Evolutionary conservation across 1,140 invertebrate genomes (phyloP).

Genomic region (Macrobrachium nipponense): DNA sequence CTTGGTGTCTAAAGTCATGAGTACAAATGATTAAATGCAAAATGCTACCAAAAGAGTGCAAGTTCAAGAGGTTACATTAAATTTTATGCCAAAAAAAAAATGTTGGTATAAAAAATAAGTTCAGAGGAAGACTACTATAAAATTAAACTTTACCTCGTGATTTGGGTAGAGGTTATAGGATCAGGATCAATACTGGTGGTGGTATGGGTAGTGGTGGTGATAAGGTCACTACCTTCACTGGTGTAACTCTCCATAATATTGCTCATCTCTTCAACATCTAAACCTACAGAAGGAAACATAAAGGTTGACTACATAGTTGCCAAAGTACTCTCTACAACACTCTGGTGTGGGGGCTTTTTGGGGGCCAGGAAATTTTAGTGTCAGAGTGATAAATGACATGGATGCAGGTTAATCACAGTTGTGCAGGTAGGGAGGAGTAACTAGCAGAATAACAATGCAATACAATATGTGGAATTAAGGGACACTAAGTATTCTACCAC

Average conservation of each 20-base stretch:
- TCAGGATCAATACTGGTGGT: constrained; percentile 54
- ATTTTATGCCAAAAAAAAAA: neutral
- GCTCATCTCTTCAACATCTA: constrained; percentile 52
- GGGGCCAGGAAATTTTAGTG: neutral
- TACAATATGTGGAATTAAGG: neutral
- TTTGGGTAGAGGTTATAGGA: constrained; percentile 37
- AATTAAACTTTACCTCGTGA: constrained; percentile 37
- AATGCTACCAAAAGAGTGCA: too few relatives aligned
- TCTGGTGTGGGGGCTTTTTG: neutral
- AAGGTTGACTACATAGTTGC: constrained; percentile 31
- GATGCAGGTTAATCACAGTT: too few relatives aligned
- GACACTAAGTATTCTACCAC: too few relatives aligned
- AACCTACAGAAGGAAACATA: constrained; percentile 46
- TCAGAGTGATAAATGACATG: too few relatives aligned
- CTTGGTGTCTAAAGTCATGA: too few relatives aligned
- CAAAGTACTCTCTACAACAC: too few relatives aligned
- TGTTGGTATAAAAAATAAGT: neutral
- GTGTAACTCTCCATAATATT: constrained; percentile 49
- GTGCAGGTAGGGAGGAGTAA: neutral
- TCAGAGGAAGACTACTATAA: too few relatives aligned
- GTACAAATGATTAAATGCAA: too few relatives aligned
- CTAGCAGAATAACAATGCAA: neutral
- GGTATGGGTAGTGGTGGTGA: constrained; percentile 38
- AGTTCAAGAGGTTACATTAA: too few relatives aligned
- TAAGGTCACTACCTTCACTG: constrained; percentile 55